Base-by-base conservation (phyloP, 2,113 vertebrate species). In the Passerina amoena region DNA sequence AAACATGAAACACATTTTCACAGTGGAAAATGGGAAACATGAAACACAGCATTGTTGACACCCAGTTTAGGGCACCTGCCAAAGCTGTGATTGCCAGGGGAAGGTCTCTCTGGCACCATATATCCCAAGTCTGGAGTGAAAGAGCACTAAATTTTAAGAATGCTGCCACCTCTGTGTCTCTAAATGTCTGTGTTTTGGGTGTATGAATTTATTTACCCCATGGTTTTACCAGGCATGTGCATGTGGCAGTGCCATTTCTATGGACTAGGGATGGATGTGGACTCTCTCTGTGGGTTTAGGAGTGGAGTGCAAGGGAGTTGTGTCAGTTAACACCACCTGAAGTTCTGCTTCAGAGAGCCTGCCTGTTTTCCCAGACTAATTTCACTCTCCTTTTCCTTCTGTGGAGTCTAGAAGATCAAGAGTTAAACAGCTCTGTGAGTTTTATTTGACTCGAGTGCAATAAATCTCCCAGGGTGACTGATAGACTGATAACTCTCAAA, bases 381-480 rank as follows among this genome's bases (percentile, higher is more conserved):
- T 92, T 72, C 42, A 75, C 72, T 92, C 94, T 88, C 77, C 57
- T 94, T 88, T 94, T 78, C 79, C 56, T 88, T 94, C 72, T 60
- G 1, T 2, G 12, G 73, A 93, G 85, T 70, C 82, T 75, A 90
- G 90, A 71, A 93, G 86, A 96, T 84, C 72, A 95, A 84, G 92
- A 96, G 93, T 94, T 97, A 96, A 97, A 88, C 79, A 93, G 82
- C 76, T 76, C 72, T 53, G 65, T 78, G 93, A 90, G 92, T 94
- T 96, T 94, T 94, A 94, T 94, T 92, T 90, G 93, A 88, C 94
- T 81, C 0, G 5, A 84, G 82, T 53, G 92, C 94, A 82, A 79
- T 94, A 94, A 95, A 96, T 96, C 93, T 96, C 92, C 92, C 53
- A 27, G 90, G 80, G 90, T 95, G 94, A 96, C 93, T 71, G 96